Evolutionary conservation across 1,140 invertebrate genomes (phyloP).

Genomic region (Vanessa tameamea): DNA sequence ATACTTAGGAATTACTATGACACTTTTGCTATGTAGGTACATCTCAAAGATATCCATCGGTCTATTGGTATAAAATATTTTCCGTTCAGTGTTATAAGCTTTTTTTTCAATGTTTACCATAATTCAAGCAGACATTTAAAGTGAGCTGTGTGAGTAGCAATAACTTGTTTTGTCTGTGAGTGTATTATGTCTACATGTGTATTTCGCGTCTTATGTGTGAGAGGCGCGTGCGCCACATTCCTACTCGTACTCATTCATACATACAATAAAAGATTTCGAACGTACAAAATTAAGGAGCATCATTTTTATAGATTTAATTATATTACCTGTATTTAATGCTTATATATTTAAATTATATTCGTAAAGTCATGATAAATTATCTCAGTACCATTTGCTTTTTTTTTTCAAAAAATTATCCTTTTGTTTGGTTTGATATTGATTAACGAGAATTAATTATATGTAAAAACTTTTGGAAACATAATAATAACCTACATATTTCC

Average conservation of each 20-base stretch:
- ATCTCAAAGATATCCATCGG: not conserved
- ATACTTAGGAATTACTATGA: too few relatives aligned
- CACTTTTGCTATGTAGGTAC: too few relatives aligned
- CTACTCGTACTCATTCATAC: slow-evolving; percentile 71
- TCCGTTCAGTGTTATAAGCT: not conserved
- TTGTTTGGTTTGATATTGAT: too few relatives aligned
- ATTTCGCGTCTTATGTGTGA: slow-evolving; percentile 48
- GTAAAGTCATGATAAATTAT: too few relatives aligned
- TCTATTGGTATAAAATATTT: not conserved
- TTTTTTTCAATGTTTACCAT: slow-evolving; percentile 22
- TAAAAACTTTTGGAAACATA: too few relatives aligned
- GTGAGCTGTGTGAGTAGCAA: slow-evolving; percentile 55
- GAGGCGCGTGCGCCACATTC: slow-evolving; percentile 73
- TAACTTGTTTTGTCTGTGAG: slow-evolving; percentile 62
- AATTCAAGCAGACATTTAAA: slow-evolving; percentile 51
- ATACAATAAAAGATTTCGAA: slow-evolving; percentile 43
- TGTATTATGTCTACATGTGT: slow-evolving; percentile 36
- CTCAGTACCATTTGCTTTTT: too few relatives aligned
- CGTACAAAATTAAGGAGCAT: not conserved
- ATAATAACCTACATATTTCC: too few relatives aligned
- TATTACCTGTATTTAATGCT: not conserved
- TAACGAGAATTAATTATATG: too few relatives aligned
- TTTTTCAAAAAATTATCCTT: too few relatives aligned
- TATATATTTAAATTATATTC: too few relatives aligned
- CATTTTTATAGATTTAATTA: not conserved